These are phyloP conservation scores for Peromyscus polionotus DNA, from an alignment of 2,113 vertebrate genomes.

Conservation along the genomic window DNA sequence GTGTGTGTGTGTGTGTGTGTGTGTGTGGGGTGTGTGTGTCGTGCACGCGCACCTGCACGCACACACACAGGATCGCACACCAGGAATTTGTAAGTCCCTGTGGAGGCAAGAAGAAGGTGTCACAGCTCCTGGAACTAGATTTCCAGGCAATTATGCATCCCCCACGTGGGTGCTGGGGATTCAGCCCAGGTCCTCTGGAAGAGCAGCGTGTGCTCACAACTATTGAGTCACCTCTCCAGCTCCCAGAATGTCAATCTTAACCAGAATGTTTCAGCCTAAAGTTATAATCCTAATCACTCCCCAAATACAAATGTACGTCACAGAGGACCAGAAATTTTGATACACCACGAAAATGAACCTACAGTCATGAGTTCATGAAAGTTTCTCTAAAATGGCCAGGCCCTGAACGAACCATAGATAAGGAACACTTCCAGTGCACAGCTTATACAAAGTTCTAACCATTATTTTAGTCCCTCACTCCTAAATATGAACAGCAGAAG, in stretches of 20 bases:
- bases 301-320: not conserved
- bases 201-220: not conserved
- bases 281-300: not conserved
- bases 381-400: not conserved
- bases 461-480: not conserved
- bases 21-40: not conserved
- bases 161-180: not conserved
- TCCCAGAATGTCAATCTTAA: not conserved
- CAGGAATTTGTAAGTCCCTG: no score
- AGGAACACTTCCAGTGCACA: not conserved
- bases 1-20: not conserved
- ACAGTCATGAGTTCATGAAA: not conserved
- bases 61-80: not conserved
- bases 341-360: not conserved
- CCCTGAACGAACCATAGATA: not conserved
- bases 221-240: not conserved
- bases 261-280: not conserved
- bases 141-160: not conserved
- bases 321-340: not conserved
- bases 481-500: not conserved
- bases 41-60: no score
- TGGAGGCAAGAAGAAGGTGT: not conserved
- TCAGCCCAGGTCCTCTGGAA: not conserved
- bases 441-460: not conserved
- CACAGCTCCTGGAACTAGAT: not conserved